phyloP scores from a whole-genome alignment of 2,797 vertebrate genomes.

The Hozukius guyotensis region DNA sequence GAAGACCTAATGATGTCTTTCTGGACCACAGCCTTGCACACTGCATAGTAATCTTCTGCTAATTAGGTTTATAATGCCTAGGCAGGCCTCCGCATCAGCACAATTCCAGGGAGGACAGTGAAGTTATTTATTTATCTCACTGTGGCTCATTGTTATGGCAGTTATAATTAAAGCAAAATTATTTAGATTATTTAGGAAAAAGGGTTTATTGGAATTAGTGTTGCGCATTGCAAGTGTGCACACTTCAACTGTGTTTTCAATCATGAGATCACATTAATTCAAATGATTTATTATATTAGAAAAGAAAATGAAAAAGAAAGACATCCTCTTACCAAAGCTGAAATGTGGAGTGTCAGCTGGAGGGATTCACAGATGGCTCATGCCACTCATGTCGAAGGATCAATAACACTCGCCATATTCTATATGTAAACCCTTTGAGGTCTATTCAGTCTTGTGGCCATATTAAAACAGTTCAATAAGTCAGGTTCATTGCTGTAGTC shows the following conservation, averaged over 20 bases:
- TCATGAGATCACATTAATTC: slow-evolving; percentile 71
- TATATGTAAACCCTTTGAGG: slow-evolving; percentile 47
- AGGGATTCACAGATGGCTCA: slow-evolving; percentile 31
- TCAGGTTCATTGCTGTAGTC: slow-evolving; percentile 33
- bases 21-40: slow-evolving; percentile 88
- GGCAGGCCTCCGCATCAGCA: slow-evolving; percentile 86
- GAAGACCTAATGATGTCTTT: slow-evolving; percentile 90
- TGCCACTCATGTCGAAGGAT: slow-evolving; percentile 30
- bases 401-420: slow-evolving; percentile 40
- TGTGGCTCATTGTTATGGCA: slow-evolving; percentile 77
- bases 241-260: slow-evolving; percentile 66
- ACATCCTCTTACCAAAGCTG: background rate
- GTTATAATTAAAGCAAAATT: slow-evolving; percentile 85
- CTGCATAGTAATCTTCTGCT: slow-evolving; percentile 91
- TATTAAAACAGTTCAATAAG: slow-evolving; percentile 47
- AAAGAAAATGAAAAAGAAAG: slow-evolving; percentile 43
- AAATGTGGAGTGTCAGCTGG: slow-evolving; percentile 8
- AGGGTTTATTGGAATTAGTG: slow-evolving; percentile 77
- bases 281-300: slow-evolving; percentile 42
- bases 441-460: slow-evolving; percentile 27
- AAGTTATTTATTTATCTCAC: slow-evolving; percentile 86
- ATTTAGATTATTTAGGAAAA: slow-evolving; percentile 75
- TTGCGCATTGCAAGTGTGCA: slow-evolving; percentile 59
- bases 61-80: slow-evolving; percentile 89
- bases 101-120: slow-evolving; percentile 83